Percentiles rank a stretch among this genome's conserved stretches.
These are phyloP conservation scores for Labeo calbasu DNA, from an alignment of 2,797 vertebrate genomes.

Conservation along the genomic window DNA sequence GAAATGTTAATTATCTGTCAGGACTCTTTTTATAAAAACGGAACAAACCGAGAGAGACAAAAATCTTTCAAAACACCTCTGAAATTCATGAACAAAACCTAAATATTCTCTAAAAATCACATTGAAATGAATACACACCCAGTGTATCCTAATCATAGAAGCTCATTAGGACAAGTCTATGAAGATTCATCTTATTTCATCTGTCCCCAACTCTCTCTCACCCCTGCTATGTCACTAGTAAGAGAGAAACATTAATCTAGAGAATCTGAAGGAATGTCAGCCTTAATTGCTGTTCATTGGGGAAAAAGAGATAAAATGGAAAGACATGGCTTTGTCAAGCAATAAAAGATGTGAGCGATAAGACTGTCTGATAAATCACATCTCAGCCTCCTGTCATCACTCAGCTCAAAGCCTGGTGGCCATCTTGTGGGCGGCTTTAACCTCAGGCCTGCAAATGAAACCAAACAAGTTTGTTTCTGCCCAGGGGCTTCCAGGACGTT, in stretches of 20 bases:
- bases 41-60: background rate
- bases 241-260: slow-evolving; percentile 48
- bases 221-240: slow-evolving; percentile 17
- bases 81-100: background rate
- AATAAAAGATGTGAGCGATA: slow-evolving; percentile 73
- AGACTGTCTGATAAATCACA: slow-evolving; percentile 84
- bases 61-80: background rate
- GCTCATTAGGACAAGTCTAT: slow-evolving; percentile 20
- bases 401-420: slow-evolving; percentile 85
- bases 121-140: slow-evolving; percentile 8
- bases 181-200: slow-evolving; percentile 22
- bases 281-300: slow-evolving; percentile 52
- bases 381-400: slow-evolving; percentile 80
- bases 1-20: background rate
- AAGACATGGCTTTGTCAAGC: slow-evolving; percentile 62
- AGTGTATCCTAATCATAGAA: slow-evolving; percentile 25
- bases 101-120: slow-evolving; percentile 10
- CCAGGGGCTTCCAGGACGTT: slow-evolving; percentile 50
- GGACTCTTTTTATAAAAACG: background rate
- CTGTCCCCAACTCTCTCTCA: slow-evolving; percentile 27
- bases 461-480: slow-evolving; percentile 85
- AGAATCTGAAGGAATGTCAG: slow-evolving; percentile 51
- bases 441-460: slow-evolving; percentile 85
- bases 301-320: slow-evolving; percentile 83
- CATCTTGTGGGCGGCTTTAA: slow-evolving; percentile 78